Conservation (phyloP, 2,797 vertebrate species). For the Liasis olivaceus region DNA sequence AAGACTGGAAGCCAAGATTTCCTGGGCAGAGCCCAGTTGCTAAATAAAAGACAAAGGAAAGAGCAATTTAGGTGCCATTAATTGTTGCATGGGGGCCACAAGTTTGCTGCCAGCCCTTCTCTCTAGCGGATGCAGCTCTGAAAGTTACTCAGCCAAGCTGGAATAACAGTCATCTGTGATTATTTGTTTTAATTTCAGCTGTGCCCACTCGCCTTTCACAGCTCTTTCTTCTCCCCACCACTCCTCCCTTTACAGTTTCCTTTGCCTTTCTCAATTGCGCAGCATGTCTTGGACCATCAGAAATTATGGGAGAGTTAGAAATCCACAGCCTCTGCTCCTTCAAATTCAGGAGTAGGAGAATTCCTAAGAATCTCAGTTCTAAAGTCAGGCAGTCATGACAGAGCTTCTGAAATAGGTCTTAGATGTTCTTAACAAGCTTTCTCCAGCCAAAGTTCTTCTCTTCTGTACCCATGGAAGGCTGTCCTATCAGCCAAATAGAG, state of each 20-base stretch:
- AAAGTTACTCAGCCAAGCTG: constrained; percentile 32
- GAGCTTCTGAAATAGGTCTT: background rate
- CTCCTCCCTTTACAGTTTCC: background rate
- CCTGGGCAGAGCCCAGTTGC: constrained; percentile 75
- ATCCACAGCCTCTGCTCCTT: background rate
- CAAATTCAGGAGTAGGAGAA: background rate
- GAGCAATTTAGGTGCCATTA: constrained; percentile 62
- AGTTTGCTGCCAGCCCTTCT: constrained; percentile 42
- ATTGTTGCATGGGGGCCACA: constrained; percentile 62
- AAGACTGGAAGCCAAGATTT: constrained; percentile 68
- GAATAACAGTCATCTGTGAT: background rate
- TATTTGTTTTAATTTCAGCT: constrained; percentile 30
- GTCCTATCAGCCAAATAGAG: background rate
- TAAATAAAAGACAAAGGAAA: constrained; percentile 78
- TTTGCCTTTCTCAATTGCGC: background rate
- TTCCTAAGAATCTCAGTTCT: background rate
- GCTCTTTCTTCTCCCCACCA: background rate
- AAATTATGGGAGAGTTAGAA: background rate
- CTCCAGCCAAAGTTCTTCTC: too few relatives aligned
- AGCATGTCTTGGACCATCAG: accelerated
- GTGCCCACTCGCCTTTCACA: background rate
- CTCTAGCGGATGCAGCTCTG: constrained; percentile 38
- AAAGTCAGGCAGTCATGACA: background rate
- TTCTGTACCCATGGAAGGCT: background rate
- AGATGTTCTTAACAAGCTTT: background rate